A percentile compares a stretch with the other conserved stretches of the same genome.
These are phyloP conservation scores for Platycercus adscitus DNA, from an alignment of 2,113 vertebrate species.

Conservation along the genomic window DNA sequence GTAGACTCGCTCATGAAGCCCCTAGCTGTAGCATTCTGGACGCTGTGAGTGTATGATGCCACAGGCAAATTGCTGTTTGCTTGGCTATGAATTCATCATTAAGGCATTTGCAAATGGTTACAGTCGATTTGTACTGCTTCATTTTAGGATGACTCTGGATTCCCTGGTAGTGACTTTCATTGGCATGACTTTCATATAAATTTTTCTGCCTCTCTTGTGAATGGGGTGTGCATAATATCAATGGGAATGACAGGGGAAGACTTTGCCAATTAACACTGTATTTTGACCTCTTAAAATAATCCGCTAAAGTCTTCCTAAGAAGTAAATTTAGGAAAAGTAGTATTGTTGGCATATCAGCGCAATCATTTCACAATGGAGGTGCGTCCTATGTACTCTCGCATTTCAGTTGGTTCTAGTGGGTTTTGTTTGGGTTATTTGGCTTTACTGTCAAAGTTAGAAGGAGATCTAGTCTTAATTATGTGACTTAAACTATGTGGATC, in stretches of 20 bases:
- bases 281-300: not conserved
- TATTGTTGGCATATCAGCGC: not conserved
- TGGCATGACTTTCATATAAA: not conserved
- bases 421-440: not conserved
- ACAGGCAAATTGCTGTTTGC: not conserved
- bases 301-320: not conserved
- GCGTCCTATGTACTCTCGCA: not conserved
- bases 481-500: not conserved
- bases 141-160: not conserved
- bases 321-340: not conserved
- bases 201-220: not conserved
- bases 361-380: not conserved
- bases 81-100: fast-evolving
- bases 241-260: not conserved
- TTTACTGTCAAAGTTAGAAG: not conserved
- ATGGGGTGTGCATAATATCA: fast-evolving
- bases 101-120: not conserved
- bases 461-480: not conserved
- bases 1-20: fast-evolving
- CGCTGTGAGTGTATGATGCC: fast-evolving
- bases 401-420: not conserved
- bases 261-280: not conserved
- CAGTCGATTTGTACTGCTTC: not conserved
- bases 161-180: not conserved
- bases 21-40: fast-evolving